Evolutionary conservation across 2,797 vertebrate genomes (phyloP), one percentile per base, ranked within the genome.

Genomic region (Poeciliopsis gracilis): DNA sequence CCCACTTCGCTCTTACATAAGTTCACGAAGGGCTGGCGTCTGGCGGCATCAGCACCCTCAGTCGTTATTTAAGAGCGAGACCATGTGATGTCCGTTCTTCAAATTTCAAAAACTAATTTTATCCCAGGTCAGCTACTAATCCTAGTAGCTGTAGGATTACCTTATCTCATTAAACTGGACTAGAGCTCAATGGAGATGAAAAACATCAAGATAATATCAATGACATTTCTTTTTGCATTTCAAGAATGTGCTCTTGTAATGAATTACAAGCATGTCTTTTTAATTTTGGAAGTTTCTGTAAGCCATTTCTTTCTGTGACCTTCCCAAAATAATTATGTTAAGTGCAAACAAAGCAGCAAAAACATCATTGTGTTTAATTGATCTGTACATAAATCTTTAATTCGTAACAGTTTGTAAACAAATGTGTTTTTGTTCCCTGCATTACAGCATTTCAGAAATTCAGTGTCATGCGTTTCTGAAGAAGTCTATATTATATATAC

Each of bases 1-100:
- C n/a, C n/a, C n/a, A n/a, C n/a, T n/a, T n/a, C 71, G 46, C 73
- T 80, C 77, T 92, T 88, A 30, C 71, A 75, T 87, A 91, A 80
- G 57, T 51, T 59, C 66, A 70, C 38, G 41, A 69, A 77, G 36
- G 73, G 23, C 73, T 61, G 49, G 67, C 38, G 57, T 76, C 76
- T 76, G 79, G 90, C 84, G 81, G 84, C 77, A 82, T 87, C 89
- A 89, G 87, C 81, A 81, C 57, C 16, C 79, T 41, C 30, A 78
- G 9, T 33, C 43, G 72, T 82, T 73, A 77, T 83, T 88, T 73
- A 76, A 51, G 38, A 71, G 28, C 36, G 2, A 25, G 25, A 30
- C 75, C 30, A 36, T 79, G 79, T 78, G 83, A 78, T 76, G 41
- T 55, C 36, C 61, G 36, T 79, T 79, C 79, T 67, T 73, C 36